Evolutionary conservation across 2,797 vertebrate genomes (phyloP), one percentile per base, ranked within the genome.

Genomic region (Poecile montanus): DNA sequence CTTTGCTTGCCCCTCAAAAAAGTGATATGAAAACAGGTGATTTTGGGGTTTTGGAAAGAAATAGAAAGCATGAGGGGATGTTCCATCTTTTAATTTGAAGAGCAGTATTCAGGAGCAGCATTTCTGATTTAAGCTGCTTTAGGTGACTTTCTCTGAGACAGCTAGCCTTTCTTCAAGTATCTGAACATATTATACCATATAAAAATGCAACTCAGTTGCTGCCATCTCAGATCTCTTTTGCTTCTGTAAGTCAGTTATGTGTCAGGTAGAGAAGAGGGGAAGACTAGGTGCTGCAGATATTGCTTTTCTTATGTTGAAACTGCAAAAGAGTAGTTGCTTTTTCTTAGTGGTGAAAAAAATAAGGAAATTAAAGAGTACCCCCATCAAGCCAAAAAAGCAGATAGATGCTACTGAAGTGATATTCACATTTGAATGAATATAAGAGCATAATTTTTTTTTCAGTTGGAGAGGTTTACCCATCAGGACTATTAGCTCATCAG

Each of bases 401-500:
- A 85, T 42, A 91, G 75, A 76, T 67, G 27, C 9, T 89, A 67
- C 58, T 76, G 84, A 85, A 86, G 67, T 68, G 73, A 93, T 96
- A 95, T 90, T 96, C 95, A 97, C 88, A 96, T 97, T 95, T 70
- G 34, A 96, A 96, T 95, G 86, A 92, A 97, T 91, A 68, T 40
- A 92, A 87, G 21, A 88, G 63, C 72, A 80, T 95, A 91, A 95
- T 58, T 48, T 30, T 58, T 68, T 96, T 96, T 96, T 94, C 34
- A 89, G 76, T 66, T 85, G 66, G 27, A 95, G 80, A 93, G 66
- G 47, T 95, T 97, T 96, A 87, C 89, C 86, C 97, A 96, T 97
- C 93, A 97, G 86, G 93, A 88, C 88, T 91, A 97, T 96, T 94
- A 97, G 96, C 85, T 94, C 95, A 96, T 89, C 58, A 97, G 95